Percentiles rank a stretch among this genome's conserved stretches.
Evolutionary conservation across 2,888 invertebrate species (phyloP).

Genomic region (Hirtodrosophila cameraria): DNA sequence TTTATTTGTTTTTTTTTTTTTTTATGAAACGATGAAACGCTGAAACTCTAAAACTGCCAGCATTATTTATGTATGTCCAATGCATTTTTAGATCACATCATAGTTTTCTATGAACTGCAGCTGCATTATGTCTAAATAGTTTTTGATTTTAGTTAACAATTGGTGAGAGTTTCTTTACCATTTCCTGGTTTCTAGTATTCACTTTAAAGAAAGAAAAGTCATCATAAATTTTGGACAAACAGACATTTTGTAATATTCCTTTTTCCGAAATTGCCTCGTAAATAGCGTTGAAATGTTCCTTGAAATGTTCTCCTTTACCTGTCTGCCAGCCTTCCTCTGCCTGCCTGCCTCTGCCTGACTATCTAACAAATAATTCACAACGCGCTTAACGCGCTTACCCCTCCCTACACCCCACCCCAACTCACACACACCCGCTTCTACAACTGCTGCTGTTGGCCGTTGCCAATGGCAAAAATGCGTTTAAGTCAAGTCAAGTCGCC

Average conservation of each 20-base stretch:
- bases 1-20: constrained; percentile 52
- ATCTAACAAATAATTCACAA: constrained; percentile 72
- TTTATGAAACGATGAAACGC: constrained; percentile 34
- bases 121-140: background rate
- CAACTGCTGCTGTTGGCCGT: constrained; percentile 19
- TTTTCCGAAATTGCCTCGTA: constrained; percentile 59
- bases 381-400: constrained; percentile 58
- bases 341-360: constrained; percentile 18
- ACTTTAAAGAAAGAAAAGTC: constrained; percentile 29
- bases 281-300: constrained; percentile 50
- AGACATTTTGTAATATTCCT: constrained; percentile 42
- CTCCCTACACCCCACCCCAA: constrained; percentile 1
- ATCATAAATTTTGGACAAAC: constrained; percentile 41
- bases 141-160: constrained; percentile 5
- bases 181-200: constrained; percentile 23
- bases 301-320: constrained; percentile 39
- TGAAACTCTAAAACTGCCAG: constrained; percentile 34
- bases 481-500: constrained; percentile 77
- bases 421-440: too few species aligned
- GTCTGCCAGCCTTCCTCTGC: background rate
- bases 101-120: constrained; percentile 40
- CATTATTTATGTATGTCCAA: constrained; percentile 68
- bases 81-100: constrained; percentile 55
- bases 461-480: constrained; percentile 71
- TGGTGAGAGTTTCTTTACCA: background rate